Percentiles rank a stretch among this genome's conserved stretches.
Evolutionary conservation across 2,113 vertebrate species (phyloP).

Genomic region (Lota lota): DNA sequence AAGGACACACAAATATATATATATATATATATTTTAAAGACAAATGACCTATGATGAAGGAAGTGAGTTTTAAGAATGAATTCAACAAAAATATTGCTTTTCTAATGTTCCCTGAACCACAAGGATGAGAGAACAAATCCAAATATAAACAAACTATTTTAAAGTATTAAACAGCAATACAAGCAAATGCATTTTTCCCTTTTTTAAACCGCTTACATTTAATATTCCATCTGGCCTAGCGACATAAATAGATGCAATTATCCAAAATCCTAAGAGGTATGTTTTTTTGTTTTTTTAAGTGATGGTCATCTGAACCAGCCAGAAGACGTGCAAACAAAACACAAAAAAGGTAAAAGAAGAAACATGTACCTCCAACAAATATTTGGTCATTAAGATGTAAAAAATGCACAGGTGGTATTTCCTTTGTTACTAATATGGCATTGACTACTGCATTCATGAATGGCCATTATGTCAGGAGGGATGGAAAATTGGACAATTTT

Average conservation of each 20-base stretch:
- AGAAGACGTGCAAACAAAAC: conserved; percentile 61
- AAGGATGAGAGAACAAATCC: neutral
- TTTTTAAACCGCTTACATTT: conserved; percentile 11
- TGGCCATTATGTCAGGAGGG: neutral
- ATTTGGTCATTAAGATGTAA: conserved; percentile 16
- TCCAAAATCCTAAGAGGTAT: conserved; percentile 45
- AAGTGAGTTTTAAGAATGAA: conserved; percentile 2
- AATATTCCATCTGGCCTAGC: conserved; percentile 1
- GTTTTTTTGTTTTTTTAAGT: conserved; percentile 37
- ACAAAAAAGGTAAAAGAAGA: conserved; percentile 33
- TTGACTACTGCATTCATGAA: neutral
- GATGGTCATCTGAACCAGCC: conserved; percentile 71
- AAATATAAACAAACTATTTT: neutral
- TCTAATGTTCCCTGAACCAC: neutral
- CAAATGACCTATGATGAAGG: conserved; percentile 1
- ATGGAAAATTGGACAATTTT: neutral
- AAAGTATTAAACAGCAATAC: neutral
- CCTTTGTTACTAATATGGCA: neutral
- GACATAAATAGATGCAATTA: conserved; percentile 57
- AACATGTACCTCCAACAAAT: conserved; percentile 26
- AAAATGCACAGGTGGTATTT: conserved; percentile 1
- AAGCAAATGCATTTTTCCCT: neutral
- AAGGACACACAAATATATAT: neutral
- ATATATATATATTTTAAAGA: neutral
- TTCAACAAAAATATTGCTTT: neutral